phyloP scores from a whole-genome alignment of 2,113 vertebrate species.

The Hystrix cristata region DNA sequence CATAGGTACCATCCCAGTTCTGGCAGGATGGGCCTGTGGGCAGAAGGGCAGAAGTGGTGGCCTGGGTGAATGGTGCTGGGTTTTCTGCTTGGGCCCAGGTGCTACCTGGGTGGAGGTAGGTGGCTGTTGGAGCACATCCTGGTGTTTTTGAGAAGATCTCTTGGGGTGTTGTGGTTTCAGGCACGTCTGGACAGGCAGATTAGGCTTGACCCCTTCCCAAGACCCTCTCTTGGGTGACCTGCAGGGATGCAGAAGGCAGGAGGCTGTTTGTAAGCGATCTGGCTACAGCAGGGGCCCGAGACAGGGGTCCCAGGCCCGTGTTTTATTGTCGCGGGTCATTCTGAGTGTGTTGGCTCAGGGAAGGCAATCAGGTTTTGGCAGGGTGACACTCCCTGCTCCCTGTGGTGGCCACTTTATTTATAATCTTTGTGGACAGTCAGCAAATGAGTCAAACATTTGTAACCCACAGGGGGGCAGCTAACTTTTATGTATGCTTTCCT shows the following conservation, averaged over 20 bases:
- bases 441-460: conserved; percentile 5
- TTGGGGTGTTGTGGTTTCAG: neutral
- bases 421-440: conserved; percentile 55
- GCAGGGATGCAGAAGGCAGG: neutral
- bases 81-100: neutral
- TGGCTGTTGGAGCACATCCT: neutral
- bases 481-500: neutral
- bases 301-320: neutral
- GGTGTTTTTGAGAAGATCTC: neutral
- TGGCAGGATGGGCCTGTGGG: neutral
- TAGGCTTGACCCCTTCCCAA: neutral
- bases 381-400: neutral
- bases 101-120: fast-evolving
- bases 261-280: neutral
- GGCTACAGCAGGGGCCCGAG: neutral
- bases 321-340: neutral
- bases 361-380: neutral
- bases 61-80: too few relatives aligned
- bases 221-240: too few relatives aligned
- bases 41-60: neutral
- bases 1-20: neutral
- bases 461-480: conserved; percentile 6
- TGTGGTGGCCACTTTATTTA: conserved; percentile 38
- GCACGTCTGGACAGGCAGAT: neutral
- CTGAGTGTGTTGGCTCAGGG: neutral